Evolutionary conservation across 2,888 invertebrate species (phyloP).

Genomic region (Loripinus fragilis): DNA sequence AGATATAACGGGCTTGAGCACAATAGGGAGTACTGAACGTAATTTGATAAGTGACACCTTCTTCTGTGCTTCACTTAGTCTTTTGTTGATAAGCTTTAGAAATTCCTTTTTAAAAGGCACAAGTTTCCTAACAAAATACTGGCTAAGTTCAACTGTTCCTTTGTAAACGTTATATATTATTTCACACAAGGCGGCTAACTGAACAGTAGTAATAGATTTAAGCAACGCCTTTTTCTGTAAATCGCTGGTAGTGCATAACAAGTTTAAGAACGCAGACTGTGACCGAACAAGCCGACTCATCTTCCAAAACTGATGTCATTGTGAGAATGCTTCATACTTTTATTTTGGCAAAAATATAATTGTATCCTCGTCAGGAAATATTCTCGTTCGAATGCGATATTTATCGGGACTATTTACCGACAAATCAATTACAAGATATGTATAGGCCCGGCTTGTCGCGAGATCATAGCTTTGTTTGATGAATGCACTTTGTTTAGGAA

Average conservation of each 20-base stretch:
- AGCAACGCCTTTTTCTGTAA: conserved; percentile 27
- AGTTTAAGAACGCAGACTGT: conserved; percentile 22
- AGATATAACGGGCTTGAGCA: neutral
- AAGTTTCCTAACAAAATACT: conserved; percentile 6
- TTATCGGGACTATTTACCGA: neutral
- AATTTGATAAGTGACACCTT: conserved; percentile 1
- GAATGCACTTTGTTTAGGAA: conserved; percentile 24
- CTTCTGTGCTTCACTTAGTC: conserved; percentile 11
- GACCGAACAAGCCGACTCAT: conserved; percentile 23
- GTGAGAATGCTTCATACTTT: neutral
- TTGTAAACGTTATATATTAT: conserved; percentile 21
- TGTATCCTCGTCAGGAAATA: conserved; percentile 28
- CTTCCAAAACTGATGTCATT: neutral
- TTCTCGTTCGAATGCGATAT: conserved; percentile 24
- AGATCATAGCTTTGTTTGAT: conserved; percentile 27
- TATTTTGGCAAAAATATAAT: conserved; percentile 11
- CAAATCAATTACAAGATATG: conserved; percentile 33
- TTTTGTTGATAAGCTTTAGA: conserved; percentile 8
- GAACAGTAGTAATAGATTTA: conserved; percentile 16
- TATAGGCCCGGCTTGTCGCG: conserved; percentile 19
- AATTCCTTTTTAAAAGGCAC: conserved; percentile 23
- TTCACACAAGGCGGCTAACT: conserved; percentile 17
- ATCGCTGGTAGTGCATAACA: conserved; percentile 15
- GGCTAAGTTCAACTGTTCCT: conserved; percentile 13
- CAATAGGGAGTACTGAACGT: neutral